These are phyloP conservation scores for Delphinapterus leucas DNA, from an alignment of 2,113 vertebrate genomes.

Conservation along the genomic window DNA sequence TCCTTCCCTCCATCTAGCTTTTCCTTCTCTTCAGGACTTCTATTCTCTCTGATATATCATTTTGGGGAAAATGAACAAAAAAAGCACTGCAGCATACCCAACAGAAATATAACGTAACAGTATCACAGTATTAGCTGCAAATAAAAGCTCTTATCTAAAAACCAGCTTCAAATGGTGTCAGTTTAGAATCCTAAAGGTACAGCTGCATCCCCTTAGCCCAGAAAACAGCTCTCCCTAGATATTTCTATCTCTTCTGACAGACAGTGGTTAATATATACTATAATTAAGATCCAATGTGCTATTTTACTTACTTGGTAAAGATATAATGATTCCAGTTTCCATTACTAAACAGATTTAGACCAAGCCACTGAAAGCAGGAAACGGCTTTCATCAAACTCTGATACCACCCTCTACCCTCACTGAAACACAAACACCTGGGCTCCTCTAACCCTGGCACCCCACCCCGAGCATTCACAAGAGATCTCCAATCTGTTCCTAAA, in stretches of 20 bases:
- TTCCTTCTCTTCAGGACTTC: background rate
- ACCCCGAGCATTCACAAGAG: background rate
- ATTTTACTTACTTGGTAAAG: background rate
- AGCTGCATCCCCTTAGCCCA: background rate
- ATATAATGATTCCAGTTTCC: background rate
- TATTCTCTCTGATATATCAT: background rate
- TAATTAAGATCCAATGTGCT: background rate
- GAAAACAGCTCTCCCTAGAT: background rate
- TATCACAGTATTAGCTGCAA: background rate
- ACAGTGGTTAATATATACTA: background rate
- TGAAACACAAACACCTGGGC: background rate
- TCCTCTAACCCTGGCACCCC: background rate
- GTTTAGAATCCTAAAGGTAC: background rate
- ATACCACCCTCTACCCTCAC: background rate
- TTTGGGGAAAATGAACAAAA: background rate
- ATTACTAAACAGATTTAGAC: background rate
- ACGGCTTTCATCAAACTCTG: background rate
- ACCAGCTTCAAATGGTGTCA: background rate
- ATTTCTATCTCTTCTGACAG: background rate
- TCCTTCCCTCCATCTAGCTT: background rate
- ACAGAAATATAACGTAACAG: background rate
- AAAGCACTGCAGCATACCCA: background rate
- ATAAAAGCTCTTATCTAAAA: background rate
- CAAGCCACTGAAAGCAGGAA: background rate
- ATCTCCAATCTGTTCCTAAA: background rate